Percentiles rank a stretch among this genome's conserved stretches.
Evolutionary conservation across 2,888 invertebrate species (phyloP).

Genomic region (Neocrepidodera transversa): DNA sequence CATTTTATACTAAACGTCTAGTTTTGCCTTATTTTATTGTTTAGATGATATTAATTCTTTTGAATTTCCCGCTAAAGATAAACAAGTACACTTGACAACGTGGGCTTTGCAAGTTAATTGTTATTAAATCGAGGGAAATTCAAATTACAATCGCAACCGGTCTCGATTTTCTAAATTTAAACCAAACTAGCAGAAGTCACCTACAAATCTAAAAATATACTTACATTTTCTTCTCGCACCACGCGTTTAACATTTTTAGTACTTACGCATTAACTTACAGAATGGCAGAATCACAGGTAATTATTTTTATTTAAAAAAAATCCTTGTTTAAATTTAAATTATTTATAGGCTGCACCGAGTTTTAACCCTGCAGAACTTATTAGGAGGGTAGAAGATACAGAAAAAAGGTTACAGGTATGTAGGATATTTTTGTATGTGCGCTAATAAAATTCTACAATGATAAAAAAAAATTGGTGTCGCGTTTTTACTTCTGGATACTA

Average conservation of each 20-base stretch:
- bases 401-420: constrained; percentile 21
- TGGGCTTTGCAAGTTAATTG: no score
- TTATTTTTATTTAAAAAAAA: background rate
- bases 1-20: no score
- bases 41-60: no score
- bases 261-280: constrained; percentile 22
- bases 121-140: constrained; percentile 51
- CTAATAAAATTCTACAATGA: background rate
- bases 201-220: constrained; percentile 47
- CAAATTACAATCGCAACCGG: constrained; percentile 24
- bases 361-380: constrained; percentile 19
- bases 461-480: background rate
- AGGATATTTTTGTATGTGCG: background rate
- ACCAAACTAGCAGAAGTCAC: constrained; percentile 36
- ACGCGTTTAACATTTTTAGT: constrained; percentile 27
- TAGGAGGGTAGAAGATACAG: constrained; percentile 16
- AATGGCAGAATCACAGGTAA: constrained; percentile 38
- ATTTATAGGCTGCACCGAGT: constrained; percentile 9
- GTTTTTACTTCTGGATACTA: background rate
- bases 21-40: no score
- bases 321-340: constrained; percentile 6
- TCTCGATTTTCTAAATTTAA: constrained; percentile 48
- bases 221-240: constrained; percentile 35
- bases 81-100: no score
- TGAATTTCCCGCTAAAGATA: no score